Percentiles rank a stretch among this genome's conserved stretches.
phyloP scores from a whole-genome alignment of 1,140 invertebrate species.

The Heliothis subflexa region DNA sequence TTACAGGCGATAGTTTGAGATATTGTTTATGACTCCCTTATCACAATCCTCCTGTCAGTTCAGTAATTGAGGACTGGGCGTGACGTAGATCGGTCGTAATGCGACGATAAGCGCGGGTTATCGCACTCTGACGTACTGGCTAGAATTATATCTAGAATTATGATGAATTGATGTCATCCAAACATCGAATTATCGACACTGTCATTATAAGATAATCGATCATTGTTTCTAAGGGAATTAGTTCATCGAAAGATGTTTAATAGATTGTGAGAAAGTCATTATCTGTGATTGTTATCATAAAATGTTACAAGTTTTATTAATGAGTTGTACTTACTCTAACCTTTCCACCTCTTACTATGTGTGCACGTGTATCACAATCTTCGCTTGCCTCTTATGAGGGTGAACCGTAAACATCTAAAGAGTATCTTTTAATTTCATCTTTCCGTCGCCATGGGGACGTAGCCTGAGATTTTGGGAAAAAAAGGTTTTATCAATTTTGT shows the following conservation, averaged over 20 bases:
- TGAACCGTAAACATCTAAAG: no score
- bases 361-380: no score
- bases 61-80: constrained; percentile 22
- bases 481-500: no score
- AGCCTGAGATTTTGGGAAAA: no score
- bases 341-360: no score
- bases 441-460: no score
- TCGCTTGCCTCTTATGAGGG: no score
- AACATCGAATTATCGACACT: constrained; percentile 35
- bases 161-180: constrained; percentile 29
- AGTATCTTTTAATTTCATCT: no score
- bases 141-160: constrained; percentile 5
- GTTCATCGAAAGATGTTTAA: neutral
- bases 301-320: neutral
- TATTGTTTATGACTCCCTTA: constrained; percentile 40
- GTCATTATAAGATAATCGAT: constrained; percentile 27
- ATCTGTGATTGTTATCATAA: constrained; percentile 8
- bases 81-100: constrained; percentile 47
- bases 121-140: constrained; percentile 37
- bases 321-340: no score
- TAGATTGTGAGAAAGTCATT: constrained; percentile 17
- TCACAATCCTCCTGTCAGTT: constrained; percentile 41
- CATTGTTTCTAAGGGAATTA: constrained; percentile 24
- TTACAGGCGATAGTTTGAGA: constrained; percentile 6
- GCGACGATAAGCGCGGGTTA: constrained; percentile 43